Evolutionary conservation across 2,888 invertebrate species (phyloP).

Genomic region (Dasypogon diadema): DNA sequence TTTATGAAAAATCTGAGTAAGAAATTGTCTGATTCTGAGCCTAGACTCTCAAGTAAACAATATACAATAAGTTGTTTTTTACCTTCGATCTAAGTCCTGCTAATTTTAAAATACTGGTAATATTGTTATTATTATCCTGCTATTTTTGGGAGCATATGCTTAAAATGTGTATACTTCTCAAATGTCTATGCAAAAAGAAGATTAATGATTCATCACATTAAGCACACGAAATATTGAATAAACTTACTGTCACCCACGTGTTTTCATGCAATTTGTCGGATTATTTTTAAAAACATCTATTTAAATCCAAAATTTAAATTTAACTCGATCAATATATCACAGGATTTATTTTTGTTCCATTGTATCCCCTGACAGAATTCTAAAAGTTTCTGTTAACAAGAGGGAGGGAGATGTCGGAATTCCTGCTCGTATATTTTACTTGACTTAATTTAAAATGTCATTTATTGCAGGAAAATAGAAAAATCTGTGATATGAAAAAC

Average conservation of each 20-base stretch:
- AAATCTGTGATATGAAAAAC: background rate
- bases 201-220: slow-evolving; percentile 1
- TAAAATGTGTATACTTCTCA: too few relatives aligned
- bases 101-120: too few relatives aligned
- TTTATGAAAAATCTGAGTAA: too few relatives aligned
- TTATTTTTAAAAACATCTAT: slow-evolving; percentile 40
- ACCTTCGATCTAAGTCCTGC: too few relatives aligned
- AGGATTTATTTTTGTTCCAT: slow-evolving; percentile 18
- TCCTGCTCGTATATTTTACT: slow-evolving; percentile 4
- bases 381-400: background rate
- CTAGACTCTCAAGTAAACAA: too few relatives aligned
- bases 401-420: background rate
- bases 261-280: slow-evolving; percentile 43
- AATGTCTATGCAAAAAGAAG: too few relatives aligned
- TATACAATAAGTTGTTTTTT: too few relatives aligned
- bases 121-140: too few relatives aligned
- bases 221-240: background rate
- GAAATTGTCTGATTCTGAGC: too few relatives aligned
- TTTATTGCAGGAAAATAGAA: slow-evolving; percentile 25
- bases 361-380: slow-evolving; percentile 20
- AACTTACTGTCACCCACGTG: slow-evolving; percentile 22
- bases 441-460: slow-evolving; percentile 25
- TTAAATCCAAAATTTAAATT: slow-evolving; percentile 22
- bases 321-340: slow-evolving; percentile 32
- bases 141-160: too few relatives aligned